Conservation (phyloP, 2,888 invertebrate species). For the Acholoe squamosa region DNA sequence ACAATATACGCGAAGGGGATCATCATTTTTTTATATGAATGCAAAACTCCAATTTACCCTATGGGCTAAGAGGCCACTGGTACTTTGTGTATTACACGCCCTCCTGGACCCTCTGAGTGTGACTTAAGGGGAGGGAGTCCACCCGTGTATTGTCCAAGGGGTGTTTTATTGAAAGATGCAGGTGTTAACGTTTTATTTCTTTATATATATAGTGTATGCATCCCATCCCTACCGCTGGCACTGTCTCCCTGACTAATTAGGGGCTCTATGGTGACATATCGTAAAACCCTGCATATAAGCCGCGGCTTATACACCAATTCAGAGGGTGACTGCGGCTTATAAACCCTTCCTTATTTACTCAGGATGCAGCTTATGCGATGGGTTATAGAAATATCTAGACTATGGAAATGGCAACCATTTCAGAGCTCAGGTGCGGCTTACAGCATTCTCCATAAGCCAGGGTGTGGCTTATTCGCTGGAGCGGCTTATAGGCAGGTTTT, state of each 20-base stretch:
- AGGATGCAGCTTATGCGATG: too few species aligned
- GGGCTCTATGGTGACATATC: neutral
- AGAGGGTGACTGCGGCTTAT: too few species aligned
- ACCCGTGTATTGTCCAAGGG: constrained; percentile 1
- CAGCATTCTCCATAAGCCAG: too few species aligned
- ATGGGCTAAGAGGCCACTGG: neutral
- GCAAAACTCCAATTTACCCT: neutral
- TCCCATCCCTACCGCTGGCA: neutral
- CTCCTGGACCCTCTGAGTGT: neutral
- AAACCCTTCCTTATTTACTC: too few species aligned
- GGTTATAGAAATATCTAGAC: too few species aligned
- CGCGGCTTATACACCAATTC: too few species aligned
- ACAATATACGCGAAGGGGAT: neutral
- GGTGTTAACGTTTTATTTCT: constrained; percentile 28
- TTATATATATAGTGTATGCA: neutral
- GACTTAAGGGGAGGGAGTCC: neutral
- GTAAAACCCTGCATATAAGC: too few species aligned
- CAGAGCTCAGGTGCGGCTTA: too few species aligned
- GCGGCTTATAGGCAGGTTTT: too few species aligned
- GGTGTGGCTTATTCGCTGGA: too few species aligned
- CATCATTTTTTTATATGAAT: neutral
- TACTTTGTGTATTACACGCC: constrained; percentile 16
- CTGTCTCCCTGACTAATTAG: neutral
- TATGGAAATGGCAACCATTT: too few species aligned
- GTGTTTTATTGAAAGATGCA: constrained; percentile 29